Conservation (phyloP, 1,140 invertebrate species). For the Drosophila virilis region DNA sequence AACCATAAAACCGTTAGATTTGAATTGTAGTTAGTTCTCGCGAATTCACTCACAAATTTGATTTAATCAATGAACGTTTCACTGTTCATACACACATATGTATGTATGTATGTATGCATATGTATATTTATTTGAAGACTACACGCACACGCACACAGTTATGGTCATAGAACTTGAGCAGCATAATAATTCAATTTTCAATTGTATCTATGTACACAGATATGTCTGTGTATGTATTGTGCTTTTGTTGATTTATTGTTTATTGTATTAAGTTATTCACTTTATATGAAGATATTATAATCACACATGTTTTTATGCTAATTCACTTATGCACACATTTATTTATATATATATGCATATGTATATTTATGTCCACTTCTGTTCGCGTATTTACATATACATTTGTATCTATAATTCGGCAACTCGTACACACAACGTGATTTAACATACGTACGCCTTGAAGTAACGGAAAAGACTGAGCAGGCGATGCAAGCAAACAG, state of each 20-base stretch:
- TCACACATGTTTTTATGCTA: conserved; percentile 40
- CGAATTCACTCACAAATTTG: conserved; percentile 23
- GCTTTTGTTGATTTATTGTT: conserved; percentile 18
- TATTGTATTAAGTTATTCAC: conserved; percentile 17
- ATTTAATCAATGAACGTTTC: conserved; percentile 2
- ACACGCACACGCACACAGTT: not conserved
- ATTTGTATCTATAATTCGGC: conserved; percentile 19
- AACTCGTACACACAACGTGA: not conserved
- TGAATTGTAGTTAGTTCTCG: conserved; percentile 24
- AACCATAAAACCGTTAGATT: conserved; percentile 47
- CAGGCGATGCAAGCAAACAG: conserved; percentile 13
- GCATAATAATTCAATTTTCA: conserved; percentile 31
- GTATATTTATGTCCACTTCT: conserved; percentile 10
- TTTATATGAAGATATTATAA: conserved; percentile 15
- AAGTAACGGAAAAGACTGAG: conserved; percentile 70
- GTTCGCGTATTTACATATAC: conserved; percentile 19
- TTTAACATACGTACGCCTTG: conserved; percentile 46
- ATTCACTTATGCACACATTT: conserved; percentile 1
- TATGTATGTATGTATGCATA: not conserved
- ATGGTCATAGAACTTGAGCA: conserved; percentile 27
- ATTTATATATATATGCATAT: not conserved
- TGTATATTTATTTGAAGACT: conserved; percentile 1
- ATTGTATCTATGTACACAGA: not conserved
- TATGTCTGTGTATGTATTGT: not conserved
- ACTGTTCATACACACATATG: not conserved